phyloP scores from a whole-genome alignment of 1,140 invertebrate species.

The Polyergus mexicanus region DNA sequence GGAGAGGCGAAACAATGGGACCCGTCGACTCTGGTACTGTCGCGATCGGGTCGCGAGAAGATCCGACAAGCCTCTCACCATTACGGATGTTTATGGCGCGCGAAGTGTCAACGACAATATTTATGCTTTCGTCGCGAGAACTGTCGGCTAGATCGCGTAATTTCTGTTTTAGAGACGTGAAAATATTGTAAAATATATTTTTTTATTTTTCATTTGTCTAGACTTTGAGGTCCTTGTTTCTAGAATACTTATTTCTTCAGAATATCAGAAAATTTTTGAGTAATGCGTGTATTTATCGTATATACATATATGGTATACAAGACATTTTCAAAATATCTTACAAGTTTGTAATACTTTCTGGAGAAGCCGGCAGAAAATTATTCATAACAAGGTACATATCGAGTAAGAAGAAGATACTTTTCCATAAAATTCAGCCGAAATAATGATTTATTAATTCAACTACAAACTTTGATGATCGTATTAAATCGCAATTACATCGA shows the following conservation, averaged over 20 bases:
- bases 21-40: slow-evolving; percentile 49
- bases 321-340: not conserved
- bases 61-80: slow-evolving; percentile 43
- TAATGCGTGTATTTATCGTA: no score
- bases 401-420: not conserved
- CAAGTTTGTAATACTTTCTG: no score
- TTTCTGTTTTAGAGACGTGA: not conserved
- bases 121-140: slow-evolving; percentile 24
- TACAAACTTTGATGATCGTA: not conserved
- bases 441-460: not conserved
- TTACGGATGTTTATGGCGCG: slow-evolving; percentile 33
- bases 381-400: not conserved
- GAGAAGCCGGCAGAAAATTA: not conserved
- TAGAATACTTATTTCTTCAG: no score
- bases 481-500: not conserved
- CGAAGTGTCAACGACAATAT: slow-evolving; percentile 27
- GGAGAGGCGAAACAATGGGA: slow-evolving; percentile 77
- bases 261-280: not conserved
- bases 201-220: not conserved
- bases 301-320: no score
- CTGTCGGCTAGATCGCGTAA: slow-evolving; percentile 30
- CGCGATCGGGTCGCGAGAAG: slow-evolving; percentile 44
- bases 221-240: not conserved
- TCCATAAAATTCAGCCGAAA: not conserved
- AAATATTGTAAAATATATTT: slow-evolving; percentile 15